Evolutionary conservation across 2,113 vertebrate genomes (phyloP).

Genomic region (Gracilinanus agilis): DNA sequence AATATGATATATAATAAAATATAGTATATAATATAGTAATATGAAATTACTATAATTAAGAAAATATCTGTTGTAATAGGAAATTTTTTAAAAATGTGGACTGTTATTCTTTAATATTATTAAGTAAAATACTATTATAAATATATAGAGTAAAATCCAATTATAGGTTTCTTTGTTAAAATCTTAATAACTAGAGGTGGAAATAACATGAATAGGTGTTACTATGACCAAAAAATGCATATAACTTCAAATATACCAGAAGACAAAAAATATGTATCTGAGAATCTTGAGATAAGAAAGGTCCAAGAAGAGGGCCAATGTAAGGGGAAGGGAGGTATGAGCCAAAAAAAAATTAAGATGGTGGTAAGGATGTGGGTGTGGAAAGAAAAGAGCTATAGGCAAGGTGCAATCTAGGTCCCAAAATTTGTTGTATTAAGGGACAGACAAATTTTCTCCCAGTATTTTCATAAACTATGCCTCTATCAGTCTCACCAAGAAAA

Average conservation of each 20-base stretch:
- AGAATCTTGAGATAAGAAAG: neutral
- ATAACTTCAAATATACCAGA: neutral
- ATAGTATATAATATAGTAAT: too few relatives aligned
- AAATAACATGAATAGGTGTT: neutral
- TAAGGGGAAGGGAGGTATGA: neutral
- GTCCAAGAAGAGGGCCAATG: neutral
- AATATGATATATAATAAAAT: too few relatives aligned
- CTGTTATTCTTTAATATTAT: neutral
- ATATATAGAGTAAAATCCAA: slow-evolving; percentile 42
- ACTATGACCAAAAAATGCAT: neutral
- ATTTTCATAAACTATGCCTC: neutral
- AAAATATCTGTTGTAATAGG: slow-evolving; percentile 41
- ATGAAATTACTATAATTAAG: slow-evolving; percentile 35
- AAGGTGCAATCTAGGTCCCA: neutral
- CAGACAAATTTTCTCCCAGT: neutral
- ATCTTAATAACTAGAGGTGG: neutral
- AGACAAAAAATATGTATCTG: neutral
- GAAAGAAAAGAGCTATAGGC: neutral
- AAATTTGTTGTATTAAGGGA: neutral
- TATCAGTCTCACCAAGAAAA: neutral
- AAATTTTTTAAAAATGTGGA: slow-evolving; percentile 20
- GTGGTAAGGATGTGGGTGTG: neutral
- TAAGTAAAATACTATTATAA: neutral
- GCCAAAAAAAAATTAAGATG: neutral
- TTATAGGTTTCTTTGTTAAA: neutral